Evolutionary conservation across 2,113 vertebrate genomes (phyloP).

Genomic region (Drymodes brunneopygia): DNA sequence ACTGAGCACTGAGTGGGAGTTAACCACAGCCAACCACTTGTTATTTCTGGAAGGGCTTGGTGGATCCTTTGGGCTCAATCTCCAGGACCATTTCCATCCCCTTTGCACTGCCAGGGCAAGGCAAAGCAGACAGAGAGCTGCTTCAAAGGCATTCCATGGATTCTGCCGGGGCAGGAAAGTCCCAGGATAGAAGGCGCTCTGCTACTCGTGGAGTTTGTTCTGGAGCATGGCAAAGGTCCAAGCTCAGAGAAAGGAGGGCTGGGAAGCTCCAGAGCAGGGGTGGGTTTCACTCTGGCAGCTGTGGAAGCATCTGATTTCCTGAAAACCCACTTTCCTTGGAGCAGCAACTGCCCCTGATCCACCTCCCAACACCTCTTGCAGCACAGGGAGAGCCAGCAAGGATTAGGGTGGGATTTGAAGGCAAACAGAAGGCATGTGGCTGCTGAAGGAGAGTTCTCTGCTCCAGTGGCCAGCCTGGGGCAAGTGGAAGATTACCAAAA

Average conservation of each 20-base stretch:
- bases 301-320: neutral
- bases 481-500: neutral
- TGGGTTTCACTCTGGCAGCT: neutral
- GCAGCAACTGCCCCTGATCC: neutral
- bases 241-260: neutral
- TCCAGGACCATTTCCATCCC: conserved; percentile 4
- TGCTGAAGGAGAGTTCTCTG: neutral
- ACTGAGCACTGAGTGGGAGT: neutral
- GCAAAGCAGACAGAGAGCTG: neutral
- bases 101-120: neutral
- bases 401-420: neutral
- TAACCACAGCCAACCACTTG: conserved; percentile 10
- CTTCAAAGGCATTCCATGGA: conserved; percentile 38
- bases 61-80: neutral
- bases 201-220: conserved; percentile 1
- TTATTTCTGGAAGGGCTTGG: conserved; percentile 26
- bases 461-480: neutral
- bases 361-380: neutral
- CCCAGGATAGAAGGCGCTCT: neutral
- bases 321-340: neutral
- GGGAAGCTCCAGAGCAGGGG: conserved; percentile 18
- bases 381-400: neutral
- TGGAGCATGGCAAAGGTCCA: neutral
- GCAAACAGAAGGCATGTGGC: neutral
- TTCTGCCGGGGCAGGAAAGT: neutral